Evolutionary conservation across 2,888 invertebrate species (phyloP).

Genomic region (Zygaena filipendulae): DNA sequence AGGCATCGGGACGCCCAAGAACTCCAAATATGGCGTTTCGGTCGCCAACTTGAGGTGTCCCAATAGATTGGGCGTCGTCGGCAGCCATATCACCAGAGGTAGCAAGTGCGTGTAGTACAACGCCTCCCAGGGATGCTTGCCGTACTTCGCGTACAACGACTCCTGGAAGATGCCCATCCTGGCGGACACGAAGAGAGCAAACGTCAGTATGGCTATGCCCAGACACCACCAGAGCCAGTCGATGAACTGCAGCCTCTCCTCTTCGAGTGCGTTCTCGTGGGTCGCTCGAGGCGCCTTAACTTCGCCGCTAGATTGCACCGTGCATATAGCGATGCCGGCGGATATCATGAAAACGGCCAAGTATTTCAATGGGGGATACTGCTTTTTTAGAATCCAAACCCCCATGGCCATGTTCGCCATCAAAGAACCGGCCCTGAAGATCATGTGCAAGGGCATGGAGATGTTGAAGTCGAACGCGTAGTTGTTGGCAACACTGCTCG

Average conservation of each 20-base stretch:
- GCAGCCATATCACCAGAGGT: slow-evolving; percentile 89
- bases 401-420: slow-evolving; percentile 98
- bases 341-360: slow-evolving; percentile 93
- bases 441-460: slow-evolving; percentile 98
- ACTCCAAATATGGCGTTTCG: slow-evolving; percentile 71
- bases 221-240: slow-evolving; percentile 71
- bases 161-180: slow-evolving; percentile 97
- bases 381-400: slow-evolving; percentile 86
- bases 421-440: slow-evolving; percentile 95
- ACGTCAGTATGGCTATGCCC: slow-evolving; percentile 84
- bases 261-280: slow-evolving; percentile 44
- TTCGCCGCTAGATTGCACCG: slow-evolving; percentile 84
- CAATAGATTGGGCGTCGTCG: slow-evolving; percentile 81
- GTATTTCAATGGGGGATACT: slow-evolving; percentile 86
- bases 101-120: slow-evolving; percentile 90
- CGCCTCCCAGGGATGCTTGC: slow-evolving; percentile 93
- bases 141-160: slow-evolving; percentile 81
- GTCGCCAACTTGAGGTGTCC: slow-evolving; percentile 80
- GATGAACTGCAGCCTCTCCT: slow-evolving; percentile 46
- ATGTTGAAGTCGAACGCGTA: slow-evolving; percentile 97
- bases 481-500: slow-evolving; percentile 92
- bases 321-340: slow-evolving; percentile 91
- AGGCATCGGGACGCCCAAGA: slow-evolving; percentile 74
- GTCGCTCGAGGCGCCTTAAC: slow-evolving; percentile 67
- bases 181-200: slow-evolving; percentile 92